Percentiles rank a stretch among this genome's conserved stretches.
Evolutionary conservation across 2,113 vertebrate genomes (phyloP).

Genomic region (Delphinapterus leucas): DNA sequence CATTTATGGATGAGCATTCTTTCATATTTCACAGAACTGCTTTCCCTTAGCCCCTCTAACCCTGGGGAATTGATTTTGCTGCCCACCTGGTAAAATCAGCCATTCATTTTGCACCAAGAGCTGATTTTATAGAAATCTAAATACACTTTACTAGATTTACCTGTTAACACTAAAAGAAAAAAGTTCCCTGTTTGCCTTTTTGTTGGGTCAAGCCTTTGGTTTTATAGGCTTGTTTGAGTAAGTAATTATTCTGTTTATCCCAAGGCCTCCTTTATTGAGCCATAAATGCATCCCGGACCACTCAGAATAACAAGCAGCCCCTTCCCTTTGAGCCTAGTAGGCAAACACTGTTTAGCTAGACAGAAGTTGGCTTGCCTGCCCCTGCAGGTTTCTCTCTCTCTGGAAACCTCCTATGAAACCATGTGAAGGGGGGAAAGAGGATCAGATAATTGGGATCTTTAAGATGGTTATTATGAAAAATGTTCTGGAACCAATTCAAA

Average conservation of each 20-base stretch:
- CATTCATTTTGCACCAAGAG: slow-evolving; percentile 73
- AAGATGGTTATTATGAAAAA: slow-evolving; percentile 88
- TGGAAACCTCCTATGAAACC: slow-evolving; percentile 81
- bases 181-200: slow-evolving; percentile 71
- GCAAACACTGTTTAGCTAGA: background rate
- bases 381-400: slow-evolving; percentile 46
- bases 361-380: background rate
- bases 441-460: slow-evolving; percentile 92
- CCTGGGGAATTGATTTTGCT: slow-evolving; percentile 67
- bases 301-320: slow-evolving; percentile 67
- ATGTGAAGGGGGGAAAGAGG: slow-evolving; percentile 79
- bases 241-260: slow-evolving; percentile 85
- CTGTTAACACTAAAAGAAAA: slow-evolving; percentile 80
- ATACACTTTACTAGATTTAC: slow-evolving; percentile 83
- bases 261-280: slow-evolving; percentile 81
- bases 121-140: slow-evolving; percentile 82
- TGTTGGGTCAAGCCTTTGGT: slow-evolving; percentile 79
- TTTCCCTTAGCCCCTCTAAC: slow-evolving; percentile 48
- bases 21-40: slow-evolving; percentile 49
- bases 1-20: background rate
- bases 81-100: slow-evolving; percentile 78
- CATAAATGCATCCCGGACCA: slow-evolving; percentile 81
- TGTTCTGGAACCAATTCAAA: slow-evolving; percentile 90
- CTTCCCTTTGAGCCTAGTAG: slow-evolving; percentile 54
- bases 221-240: slow-evolving; percentile 84